Evolutionary conservation across 2,797 vertebrate genomes (phyloP).

Genomic region (Sphenodon punctatus): DNA sequence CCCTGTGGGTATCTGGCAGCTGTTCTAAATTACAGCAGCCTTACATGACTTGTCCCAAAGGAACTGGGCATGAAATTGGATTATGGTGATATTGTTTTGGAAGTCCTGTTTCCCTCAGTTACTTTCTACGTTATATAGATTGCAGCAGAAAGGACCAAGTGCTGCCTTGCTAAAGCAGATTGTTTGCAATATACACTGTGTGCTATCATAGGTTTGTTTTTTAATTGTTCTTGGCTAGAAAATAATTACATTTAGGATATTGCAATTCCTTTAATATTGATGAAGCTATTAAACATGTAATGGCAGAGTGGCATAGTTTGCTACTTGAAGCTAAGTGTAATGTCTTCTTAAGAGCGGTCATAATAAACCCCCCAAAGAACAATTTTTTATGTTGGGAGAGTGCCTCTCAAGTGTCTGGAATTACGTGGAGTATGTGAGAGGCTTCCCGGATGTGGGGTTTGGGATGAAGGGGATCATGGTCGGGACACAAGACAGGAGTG

Average conservation of each 20-base stretch:
- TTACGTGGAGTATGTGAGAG: no score
- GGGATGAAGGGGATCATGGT: no score
- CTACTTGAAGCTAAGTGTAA: no score
- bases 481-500: no score
- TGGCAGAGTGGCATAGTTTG: no score
- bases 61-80: fast-evolving
- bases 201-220: fast-evolving
- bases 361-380: no score
- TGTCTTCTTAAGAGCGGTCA: no score
- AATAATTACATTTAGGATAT: background rate
- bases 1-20: background rate
- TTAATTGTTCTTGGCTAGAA: background rate
- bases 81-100: conserved; percentile 3
- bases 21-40: background rate
- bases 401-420: no score
- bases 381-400: background rate
- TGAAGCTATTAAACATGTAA: background rate
- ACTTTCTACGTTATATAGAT: fast-evolving
- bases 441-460: no score
- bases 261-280: fast-evolving
- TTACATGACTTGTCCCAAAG: background rate
- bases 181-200: fast-evolving
- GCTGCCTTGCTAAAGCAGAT: fast-evolving
- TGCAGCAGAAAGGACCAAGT: background rate
- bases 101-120: background rate